phyloP scores from a whole-genome alignment of 2,113 vertebrate genomes.

The Sander vitreus region DNA sequence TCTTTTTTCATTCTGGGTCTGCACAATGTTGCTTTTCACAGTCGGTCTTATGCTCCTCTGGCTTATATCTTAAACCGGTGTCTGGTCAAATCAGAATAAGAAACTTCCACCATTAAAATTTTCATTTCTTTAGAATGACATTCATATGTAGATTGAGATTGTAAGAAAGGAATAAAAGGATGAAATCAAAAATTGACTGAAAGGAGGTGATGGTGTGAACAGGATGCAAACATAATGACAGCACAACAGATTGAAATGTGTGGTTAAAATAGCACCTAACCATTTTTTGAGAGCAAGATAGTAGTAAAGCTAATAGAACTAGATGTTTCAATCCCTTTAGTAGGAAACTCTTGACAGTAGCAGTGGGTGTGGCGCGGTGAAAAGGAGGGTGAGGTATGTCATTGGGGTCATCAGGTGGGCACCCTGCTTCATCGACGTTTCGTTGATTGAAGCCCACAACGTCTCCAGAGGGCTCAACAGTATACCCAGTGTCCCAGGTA shows the following conservation, averaged over 20 bases:
- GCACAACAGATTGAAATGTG: not conserved
- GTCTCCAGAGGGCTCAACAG: too few species aligned
- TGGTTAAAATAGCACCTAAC: too few species aligned
- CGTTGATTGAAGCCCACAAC: too few species aligned
- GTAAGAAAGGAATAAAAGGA: not conserved
- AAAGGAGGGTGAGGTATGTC: too few species aligned
- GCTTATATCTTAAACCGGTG: not conserved
- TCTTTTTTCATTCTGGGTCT: slow-evolving; percentile 7
- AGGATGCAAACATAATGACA: not conserved
- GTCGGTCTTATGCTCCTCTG: not conserved
- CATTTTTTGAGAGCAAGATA: not conserved
- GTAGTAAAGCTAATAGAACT: too few species aligned
- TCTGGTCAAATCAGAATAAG: slow-evolving; percentile 8
- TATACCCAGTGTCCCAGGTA: too few species aligned
- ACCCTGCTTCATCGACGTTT: too few species aligned
- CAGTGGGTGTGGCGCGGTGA: too few species aligned
- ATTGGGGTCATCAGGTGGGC: too few species aligned
- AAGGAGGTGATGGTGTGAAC: not conserved
- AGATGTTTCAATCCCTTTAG: too few species aligned
- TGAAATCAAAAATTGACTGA: not conserved
- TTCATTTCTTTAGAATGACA: not conserved
- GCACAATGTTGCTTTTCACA: slow-evolving; percentile 8
- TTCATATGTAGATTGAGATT: not conserved
- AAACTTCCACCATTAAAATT: not conserved
- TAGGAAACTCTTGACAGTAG: too few species aligned